These are phyloP conservation scores for Mesaphorura yosii DNA, from an alignment of 1,140 invertebrate genomes.

Conservation along the genomic window DNA sequence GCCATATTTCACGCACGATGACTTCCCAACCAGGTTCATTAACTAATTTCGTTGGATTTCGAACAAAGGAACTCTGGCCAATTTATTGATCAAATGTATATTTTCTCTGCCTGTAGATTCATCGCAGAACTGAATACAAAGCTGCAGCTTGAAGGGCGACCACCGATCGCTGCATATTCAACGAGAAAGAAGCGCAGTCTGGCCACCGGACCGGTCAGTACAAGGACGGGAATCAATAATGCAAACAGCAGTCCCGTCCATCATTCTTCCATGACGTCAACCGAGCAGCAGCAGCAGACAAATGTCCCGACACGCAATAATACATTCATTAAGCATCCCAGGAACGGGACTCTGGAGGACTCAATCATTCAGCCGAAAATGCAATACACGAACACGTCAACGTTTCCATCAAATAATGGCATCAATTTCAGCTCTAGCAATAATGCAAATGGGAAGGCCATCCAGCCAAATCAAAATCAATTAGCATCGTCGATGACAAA, in stretches of 20 bases:
- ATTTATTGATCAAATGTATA: not conserved
- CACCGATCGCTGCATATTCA: constrained; percentile 20
- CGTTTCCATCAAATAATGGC: constrained; percentile 7
- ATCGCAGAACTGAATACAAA: constrained; percentile 26
- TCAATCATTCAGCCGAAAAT: not conserved
- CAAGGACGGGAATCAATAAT: constrained; percentile 3
- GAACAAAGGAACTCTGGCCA: too few species aligned
- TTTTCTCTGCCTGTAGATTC: constrained; percentile 17
- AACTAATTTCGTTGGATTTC: too few species aligned
- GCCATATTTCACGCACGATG: constrained; percentile 30
- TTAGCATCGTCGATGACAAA: constrained; percentile 4
- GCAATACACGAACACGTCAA: constrained; percentile 8
- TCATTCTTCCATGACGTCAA: not conserved
- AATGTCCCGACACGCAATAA: constrained; percentile 1
- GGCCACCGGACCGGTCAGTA: constrained; percentile 2
- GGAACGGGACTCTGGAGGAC: not conserved
- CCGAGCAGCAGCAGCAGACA: not conserved
- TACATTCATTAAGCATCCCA: not conserved
- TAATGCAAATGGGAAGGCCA: too few species aligned
- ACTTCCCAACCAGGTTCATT: constrained; percentile 23
- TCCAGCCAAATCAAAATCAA: constrained; percentile 16
- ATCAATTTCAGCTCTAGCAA: too few species aligned
- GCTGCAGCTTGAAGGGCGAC: constrained; percentile 23
- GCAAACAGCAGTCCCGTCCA: constrained; percentile 8
- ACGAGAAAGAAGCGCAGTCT: constrained; percentile 17